Conservation (phyloP, 2,888 invertebrate genomes). For the Eudasyphora cyanicolor region DNA sequence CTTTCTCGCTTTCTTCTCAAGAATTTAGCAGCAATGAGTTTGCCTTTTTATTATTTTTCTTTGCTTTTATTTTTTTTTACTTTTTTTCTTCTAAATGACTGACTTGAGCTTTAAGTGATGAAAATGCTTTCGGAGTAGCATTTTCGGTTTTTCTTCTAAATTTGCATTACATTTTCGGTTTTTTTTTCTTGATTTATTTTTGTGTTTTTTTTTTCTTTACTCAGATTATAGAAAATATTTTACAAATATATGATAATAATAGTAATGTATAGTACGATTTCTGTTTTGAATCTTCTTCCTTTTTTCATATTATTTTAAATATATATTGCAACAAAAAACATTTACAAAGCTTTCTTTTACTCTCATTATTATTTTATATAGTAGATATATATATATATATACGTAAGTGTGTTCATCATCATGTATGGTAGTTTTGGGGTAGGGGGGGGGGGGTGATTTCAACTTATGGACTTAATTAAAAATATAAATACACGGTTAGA, state of each 20-base stretch:
- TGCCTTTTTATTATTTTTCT: slow-evolving; percentile 9
- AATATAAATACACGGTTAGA: slow-evolving; percentile 11
- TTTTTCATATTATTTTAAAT: slow-evolving; percentile 9
- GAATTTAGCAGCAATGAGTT: neutral
- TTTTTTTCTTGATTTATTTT: too few relatives aligned
- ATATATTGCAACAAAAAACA: slow-evolving; percentile 65
- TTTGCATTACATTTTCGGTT: slow-evolving; percentile 25
- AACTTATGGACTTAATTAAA: slow-evolving; percentile 20
- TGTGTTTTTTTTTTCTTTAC: slow-evolving; percentile 12
- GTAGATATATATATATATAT: slow-evolving; percentile 42
- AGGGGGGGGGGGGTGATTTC: too few relatives aligned
- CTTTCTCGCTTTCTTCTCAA: neutral
- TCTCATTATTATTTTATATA: slow-evolving; percentile 43
- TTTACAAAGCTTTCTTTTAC: slow-evolving; percentile 62
- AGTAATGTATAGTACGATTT: slow-evolving; percentile 39
- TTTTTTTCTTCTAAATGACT: slow-evolving; percentile 18
- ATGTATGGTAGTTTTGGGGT: neutral
- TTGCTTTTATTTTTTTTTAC: slow-evolving; percentile 38
- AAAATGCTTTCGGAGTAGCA: slow-evolving; percentile 1
- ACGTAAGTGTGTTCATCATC: neutral
- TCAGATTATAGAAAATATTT: slow-evolving; percentile 64
- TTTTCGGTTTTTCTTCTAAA: slow-evolving; percentile 3
- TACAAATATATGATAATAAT: slow-evolving; percentile 62
- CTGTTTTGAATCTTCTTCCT: slow-evolving; percentile 6
- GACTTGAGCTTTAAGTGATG: slow-evolving; percentile 31